Base-by-base conservation (phyloP, 2,797 vertebrate species). In the Benthosema pterotum region DNA sequence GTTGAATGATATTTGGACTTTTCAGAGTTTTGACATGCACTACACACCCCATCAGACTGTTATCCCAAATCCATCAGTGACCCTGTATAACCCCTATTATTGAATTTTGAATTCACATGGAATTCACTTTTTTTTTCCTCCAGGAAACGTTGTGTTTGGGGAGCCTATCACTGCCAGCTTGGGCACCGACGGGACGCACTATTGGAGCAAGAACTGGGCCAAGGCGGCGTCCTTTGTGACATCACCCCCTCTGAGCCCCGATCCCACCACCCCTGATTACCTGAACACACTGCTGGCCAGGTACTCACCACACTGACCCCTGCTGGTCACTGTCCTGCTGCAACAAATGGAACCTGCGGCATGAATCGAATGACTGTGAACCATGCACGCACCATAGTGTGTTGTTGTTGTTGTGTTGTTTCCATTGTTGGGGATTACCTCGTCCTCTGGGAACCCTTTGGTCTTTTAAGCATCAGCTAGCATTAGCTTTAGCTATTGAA, bases 171-270 rank as follows among this genome's bases (percentile, higher is more conserved):
- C 95, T 0, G 96, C 97, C 83, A 99, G 97, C 74, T 92, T 99
- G 1, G 97, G 96, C 45, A 98, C 94, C 1, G 97, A 99, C 1
- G 97, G 97, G 60, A 98, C 97, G 0, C 96, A 99, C 87, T 99
- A 99, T 82, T 99, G 97, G 97, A 99, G 97, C 92, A 99, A 98
- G 92, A 99, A 99, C 75, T 99, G 97, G 97, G 97, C 96, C 54
- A 99, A 99, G 82, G 97, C 97, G 0, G 97, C 97, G 0, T 96
- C 96, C 0, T 99, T 96, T 82, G 97, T 99, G 78, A 96, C 95
- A 8, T 98, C 97, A 2, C 97, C 97, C 0, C 97, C 97, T 8
- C 94, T 99, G 64, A 99, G 97, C 83, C 97, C 97, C 6, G 97
- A 99, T 73, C 96, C 96, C 16, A 99, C 96, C 58, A 99, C 97